Evolutionary conservation across 1,140 invertebrate genomes (phyloP).

Genomic region (Manduca sexta): DNA sequence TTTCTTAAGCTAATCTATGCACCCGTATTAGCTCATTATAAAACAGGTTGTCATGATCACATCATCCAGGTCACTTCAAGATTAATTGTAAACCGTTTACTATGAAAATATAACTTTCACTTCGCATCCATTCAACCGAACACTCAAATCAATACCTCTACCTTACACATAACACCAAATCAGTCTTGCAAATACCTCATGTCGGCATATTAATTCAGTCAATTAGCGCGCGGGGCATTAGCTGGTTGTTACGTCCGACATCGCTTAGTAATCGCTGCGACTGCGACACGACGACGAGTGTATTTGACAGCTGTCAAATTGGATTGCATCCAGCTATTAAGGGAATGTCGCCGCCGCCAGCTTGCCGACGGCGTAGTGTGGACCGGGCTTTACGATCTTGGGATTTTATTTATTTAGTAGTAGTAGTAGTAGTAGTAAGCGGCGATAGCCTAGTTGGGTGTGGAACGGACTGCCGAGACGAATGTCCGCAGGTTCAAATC

Average conservation of each 20-base stretch:
- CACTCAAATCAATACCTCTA: background rate
- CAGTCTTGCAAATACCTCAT: constrained; percentile 16
- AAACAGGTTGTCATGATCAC: too few relatives aligned
- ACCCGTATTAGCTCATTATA: too few relatives aligned
- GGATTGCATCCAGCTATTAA: constrained; percentile 64
- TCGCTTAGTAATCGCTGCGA: constrained; percentile 47
- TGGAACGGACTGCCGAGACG: too few relatives aligned
- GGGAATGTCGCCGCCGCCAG: constrained; percentile 38
- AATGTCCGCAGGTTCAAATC: too few relatives aligned
- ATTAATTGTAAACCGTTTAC: too few relatives aligned
- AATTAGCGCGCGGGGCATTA: constrained; percentile 54
- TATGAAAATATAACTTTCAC: too few relatives aligned
- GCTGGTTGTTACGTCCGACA: constrained; percentile 48
- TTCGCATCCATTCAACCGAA: too few relatives aligned
- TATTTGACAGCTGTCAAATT: constrained; percentile 69
- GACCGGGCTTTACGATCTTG: constrained; percentile 17
- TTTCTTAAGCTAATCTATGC: too few relatives aligned
- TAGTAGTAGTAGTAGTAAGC: too few relatives aligned
- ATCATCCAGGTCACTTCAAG: too few relatives aligned
- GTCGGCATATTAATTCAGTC: constrained; percentile 66
- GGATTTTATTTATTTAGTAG: background rate
- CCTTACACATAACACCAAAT: background rate
- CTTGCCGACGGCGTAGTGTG: constrained; percentile 18
- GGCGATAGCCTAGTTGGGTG: too few relatives aligned
- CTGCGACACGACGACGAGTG: constrained; percentile 56